These are phyloP conservation scores for Narcine bancroftii DNA, from an alignment of 2,113 vertebrate species.

Conservation along the genomic window DNA sequence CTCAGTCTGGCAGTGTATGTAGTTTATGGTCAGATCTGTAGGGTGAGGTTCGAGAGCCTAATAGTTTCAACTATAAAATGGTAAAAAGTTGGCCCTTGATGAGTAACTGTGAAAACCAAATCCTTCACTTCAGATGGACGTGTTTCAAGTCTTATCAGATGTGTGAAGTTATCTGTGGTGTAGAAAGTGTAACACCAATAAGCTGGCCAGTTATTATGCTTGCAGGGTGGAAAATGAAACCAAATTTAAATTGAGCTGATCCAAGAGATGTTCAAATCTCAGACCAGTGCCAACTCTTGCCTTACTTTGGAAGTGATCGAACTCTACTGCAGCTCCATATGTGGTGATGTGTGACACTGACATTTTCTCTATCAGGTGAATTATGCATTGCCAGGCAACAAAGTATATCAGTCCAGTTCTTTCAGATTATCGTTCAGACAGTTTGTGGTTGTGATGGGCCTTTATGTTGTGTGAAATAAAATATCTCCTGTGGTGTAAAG, in stretches of 20 bases:
- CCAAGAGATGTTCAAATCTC: neutral
- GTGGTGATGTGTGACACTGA: neutral
- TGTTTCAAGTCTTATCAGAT: neutral
- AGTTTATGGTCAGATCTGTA: too few relatives aligned
- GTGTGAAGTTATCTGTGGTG: neutral
- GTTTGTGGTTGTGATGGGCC: neutral
- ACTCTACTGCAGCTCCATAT: neutral
- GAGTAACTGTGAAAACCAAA: neutral
- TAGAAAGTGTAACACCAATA: neutral
- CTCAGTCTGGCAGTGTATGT: too few relatives aligned
- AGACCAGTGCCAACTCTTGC: neutral
- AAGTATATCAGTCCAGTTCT: neutral
- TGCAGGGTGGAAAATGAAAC: neutral
- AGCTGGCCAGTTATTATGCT: neutral
- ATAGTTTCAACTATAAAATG: neutral
- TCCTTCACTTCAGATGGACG: neutral
- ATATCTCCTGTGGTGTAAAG: neutral
- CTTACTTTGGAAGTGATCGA: constrained; percentile 12
- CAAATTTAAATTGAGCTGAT: constrained; percentile 31
- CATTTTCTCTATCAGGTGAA: neutral
- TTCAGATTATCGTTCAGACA: neutral
- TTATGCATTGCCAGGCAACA: constrained; percentile 2
- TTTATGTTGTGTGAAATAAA: neutral
- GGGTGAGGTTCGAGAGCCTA: too few relatives aligned
- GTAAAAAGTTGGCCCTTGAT: neutral